A percentile compares a stretch with the other conserved stretches of the same genome.
Evolutionary conservation across 2,888 invertebrate species (phyloP).

Genomic region (Nephrotoma flavescens): DNA sequence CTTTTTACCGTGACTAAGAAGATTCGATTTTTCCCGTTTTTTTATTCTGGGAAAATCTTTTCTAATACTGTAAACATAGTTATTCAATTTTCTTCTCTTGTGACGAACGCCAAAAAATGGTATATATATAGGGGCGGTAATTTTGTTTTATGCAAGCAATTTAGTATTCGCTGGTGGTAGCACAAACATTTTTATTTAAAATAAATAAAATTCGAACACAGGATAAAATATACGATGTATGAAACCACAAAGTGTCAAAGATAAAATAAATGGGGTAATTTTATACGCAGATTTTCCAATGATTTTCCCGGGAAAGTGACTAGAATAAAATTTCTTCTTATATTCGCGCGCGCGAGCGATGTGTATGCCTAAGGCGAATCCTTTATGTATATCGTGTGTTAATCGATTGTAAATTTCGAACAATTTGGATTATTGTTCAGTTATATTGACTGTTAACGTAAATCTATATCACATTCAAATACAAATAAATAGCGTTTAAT

Average conservation of each 20-base stretch:
- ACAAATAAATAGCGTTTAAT: no score
- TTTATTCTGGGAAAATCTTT: background rate
- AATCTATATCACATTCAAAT: no score
- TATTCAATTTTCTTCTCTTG: background rate
- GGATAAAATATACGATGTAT: background rate
- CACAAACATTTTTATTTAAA: background rate
- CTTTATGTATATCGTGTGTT: background rate
- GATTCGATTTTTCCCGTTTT: background rate
- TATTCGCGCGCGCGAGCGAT: background rate
- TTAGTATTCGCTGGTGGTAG: background rate
- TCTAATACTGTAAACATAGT: background rate
- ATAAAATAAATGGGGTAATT: background rate
- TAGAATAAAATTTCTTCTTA: background rate
- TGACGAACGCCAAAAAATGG: background rate
- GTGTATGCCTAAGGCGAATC: background rate
- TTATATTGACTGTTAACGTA: no score
- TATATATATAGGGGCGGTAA: background rate
- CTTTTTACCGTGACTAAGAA: background rate
- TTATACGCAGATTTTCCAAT: background rate
- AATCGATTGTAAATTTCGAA: background rate
- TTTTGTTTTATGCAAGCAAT: background rate
- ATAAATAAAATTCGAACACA: background rate
- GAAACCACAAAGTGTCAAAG: background rate
- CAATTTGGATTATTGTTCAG: background rate
- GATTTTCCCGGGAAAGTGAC: background rate